Base-by-base conservation (phyloP, 2,113 vertebrate genomes). In the Corapipo altera region DNA sequence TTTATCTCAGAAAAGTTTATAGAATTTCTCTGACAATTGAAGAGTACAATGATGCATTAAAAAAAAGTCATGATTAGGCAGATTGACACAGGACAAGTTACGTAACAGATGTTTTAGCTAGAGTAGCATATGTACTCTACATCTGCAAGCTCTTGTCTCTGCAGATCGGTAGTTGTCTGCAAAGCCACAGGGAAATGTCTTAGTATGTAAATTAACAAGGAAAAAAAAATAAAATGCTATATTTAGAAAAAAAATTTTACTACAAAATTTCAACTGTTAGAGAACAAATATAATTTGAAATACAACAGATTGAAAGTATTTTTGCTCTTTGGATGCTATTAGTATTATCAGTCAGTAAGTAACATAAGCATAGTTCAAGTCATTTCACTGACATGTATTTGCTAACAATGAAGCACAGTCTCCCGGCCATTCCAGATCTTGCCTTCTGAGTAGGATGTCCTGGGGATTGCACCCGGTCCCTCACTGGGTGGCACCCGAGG, bases 141-240 rank as follows among this genome's bases (percentile, higher is more conserved):
- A 69, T 93, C 35, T 78, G 83, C 57, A 89, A 69, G 35, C 12
- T 87, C 72, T 73, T 85, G 70, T 85, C 66, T 91, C 51, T 77
- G 48, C 39, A 88, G 81, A 85, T 54, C 6, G 24, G 33, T 39
- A 59, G 8, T 67, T 92, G 52, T 67, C 81, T 84, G 54, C n/a
- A 93, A 92, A 84, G 20, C 15, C 57, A 67, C 16, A 32, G 27
- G 65, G 57, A 91, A 91, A 73, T n/a, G 6, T 30, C 26, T 75
- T 52, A 57, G 32, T 24, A 46, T 51, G 18, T 32, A 88, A 83
- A 69, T 3, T 5, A 70, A 24, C 43, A 61, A 78, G 41, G 9
- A 44, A 67, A 59, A 69, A n/a, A 6, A 41, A 27, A 64, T 5
- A 35, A 43, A 22, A 20, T 4, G 5, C 11, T 15, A 12, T 52